Conservation (phyloP, 64 coral and sea anemone species). For the Astreopora myriophthalma region DNA sequence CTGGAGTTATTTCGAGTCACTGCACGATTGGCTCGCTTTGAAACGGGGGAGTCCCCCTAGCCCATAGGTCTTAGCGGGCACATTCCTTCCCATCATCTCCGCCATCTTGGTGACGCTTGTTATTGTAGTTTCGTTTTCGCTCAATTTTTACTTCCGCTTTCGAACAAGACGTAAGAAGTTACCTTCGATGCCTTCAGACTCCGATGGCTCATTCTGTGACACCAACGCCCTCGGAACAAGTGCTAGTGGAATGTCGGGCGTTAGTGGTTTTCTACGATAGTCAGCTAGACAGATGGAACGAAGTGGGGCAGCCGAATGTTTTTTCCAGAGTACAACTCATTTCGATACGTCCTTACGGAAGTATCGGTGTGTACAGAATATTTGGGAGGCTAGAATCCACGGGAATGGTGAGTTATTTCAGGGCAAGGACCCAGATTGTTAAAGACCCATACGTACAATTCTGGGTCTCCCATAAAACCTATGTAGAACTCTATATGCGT, state of each 20-base stretch:
- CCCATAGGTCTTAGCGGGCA: background rate
- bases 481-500: too few relatives aligned
- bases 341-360: background rate
- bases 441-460: too few relatives aligned
- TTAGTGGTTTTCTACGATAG: background rate
- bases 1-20: too few relatives aligned
- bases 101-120: background rate
- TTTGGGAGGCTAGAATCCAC: background rate
- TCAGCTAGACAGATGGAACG: background rate
- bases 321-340: background rate
- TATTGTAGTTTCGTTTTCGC: background rate
- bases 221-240: background rate
- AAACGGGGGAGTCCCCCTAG: background rate
- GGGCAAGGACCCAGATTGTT: too few relatives aligned
- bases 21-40: background rate
- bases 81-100: background rate
- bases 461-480: too few relatives aligned
- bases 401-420: constrained; percentile 4
- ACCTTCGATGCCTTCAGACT: background rate
- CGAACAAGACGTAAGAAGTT: background rate
- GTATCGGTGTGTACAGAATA: background rate
- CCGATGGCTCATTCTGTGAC: background rate
- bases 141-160: background rate
- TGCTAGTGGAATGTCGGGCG: background rate
- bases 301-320: background rate